Evolutionary conservation across 1,140 invertebrate genomes (phyloP).

Genomic region (Heliconius nattereri): DNA sequence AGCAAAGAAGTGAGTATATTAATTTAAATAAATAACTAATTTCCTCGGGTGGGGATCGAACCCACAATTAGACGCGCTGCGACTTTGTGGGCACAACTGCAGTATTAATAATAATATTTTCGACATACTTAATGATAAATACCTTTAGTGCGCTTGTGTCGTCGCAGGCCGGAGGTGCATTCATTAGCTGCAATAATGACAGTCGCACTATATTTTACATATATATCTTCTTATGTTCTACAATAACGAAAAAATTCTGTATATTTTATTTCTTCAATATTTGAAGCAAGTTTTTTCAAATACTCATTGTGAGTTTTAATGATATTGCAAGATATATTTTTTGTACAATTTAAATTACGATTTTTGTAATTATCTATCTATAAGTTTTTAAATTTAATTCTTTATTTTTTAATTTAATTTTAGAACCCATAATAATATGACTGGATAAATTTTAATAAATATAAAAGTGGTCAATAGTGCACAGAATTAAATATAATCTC

Average conservation of each 20-base stretch:
- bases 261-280: neutral
- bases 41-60: no score
- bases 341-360: no score
- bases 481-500: neutral
- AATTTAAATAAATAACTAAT: no score
- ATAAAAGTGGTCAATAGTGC: neutral
- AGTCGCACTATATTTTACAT: neutral
- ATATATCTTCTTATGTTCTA: neutral
- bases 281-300: neutral
- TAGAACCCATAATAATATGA: neutral
- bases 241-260: neutral
- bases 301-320: no score
- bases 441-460: no score
- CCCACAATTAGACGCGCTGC: no score
- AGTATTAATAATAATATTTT: neutral
- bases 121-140: neutral
- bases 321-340: no score
- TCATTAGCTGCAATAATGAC: neutral
- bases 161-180: neutral
- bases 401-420: neutral
- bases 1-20: no score
- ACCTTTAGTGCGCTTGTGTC: neutral
- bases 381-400: no score
- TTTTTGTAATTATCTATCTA: no score
- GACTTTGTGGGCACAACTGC: no score